These are phyloP conservation scores for Halcyon chelicuti DNA, from an alignment of 2,797 vertebrate species.

Conservation along the genomic window DNA sequence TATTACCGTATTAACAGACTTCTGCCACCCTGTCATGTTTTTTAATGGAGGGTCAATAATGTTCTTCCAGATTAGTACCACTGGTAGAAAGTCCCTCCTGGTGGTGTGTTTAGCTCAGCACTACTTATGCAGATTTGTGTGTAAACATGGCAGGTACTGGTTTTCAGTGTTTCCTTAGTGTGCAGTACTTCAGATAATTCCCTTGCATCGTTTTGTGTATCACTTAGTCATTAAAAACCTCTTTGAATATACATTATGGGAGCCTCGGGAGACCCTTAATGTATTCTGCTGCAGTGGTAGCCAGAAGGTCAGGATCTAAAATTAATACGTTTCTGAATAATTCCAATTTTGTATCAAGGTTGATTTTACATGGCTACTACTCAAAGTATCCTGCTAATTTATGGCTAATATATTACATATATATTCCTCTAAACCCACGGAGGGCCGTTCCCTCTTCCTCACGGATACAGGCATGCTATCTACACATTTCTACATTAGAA, in stretches of 20 bases:
- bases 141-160: neutral
- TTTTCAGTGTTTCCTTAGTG: slow-evolving; percentile 23
- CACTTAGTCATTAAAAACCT: neutral
- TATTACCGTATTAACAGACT: neutral
- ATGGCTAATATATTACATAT: neutral
- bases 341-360: slow-evolving; percentile 26
- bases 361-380: slow-evolving; percentile 27
- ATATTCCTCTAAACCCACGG: slow-evolving; percentile 21
- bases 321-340: slow-evolving; percentile 37
- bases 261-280: neutral
- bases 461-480: neutral
- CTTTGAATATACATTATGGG: slow-evolving; percentile 19
- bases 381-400: neutral
- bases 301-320: slow-evolving; percentile 42
- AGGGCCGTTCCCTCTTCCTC: neutral
- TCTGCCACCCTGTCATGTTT: neutral
- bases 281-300: slow-evolving; percentile 16
- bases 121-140: neutral
- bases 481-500: neutral
- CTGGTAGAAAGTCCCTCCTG: neutral
- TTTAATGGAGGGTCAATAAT: neutral
- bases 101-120: neutral
- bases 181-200: neutral
- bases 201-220: neutral
- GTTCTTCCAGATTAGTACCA: neutral